These are phyloP conservation scores for Lordiphosa mommai DNA, from an alignment of 1,140 invertebrate species.

Conservation along the genomic window DNA sequence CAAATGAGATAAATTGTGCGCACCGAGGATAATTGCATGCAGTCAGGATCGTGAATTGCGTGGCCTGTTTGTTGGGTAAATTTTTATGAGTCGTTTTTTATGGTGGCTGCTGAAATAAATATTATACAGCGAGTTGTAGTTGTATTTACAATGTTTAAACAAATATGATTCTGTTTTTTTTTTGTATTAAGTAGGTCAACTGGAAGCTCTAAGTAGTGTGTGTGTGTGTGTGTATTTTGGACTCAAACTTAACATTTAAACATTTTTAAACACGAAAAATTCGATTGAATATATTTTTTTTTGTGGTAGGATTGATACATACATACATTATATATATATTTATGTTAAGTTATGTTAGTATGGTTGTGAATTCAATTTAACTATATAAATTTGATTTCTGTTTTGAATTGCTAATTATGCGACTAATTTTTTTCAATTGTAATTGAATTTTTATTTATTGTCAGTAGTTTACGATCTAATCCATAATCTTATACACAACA, in stretches of 20 bases:
- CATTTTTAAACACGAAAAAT: not conserved
- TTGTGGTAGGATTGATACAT: too few relatives aligned
- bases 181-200: constrained; percentile 5
- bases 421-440: constrained; percentile 55
- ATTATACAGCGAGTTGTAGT: constrained; percentile 48
- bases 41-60: constrained; percentile 18
- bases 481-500: constrained; percentile 47
- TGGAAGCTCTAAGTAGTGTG: constrained; percentile 19
- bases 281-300: too few relatives aligned
- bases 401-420: constrained; percentile 44
- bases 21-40: constrained; percentile 75
- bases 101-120: constrained; percentile 39
- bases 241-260: too few relatives aligned
- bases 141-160: constrained; percentile 73
- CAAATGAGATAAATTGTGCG: constrained; percentile 79
- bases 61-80: constrained; percentile 33
- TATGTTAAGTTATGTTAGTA: constrained; percentile 17
- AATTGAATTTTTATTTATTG: constrained; percentile 79
- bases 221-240: not conserved
- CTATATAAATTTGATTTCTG: constrained; percentile 64
- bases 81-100: constrained; percentile 21
- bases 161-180: constrained; percentile 3
- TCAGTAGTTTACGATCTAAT: constrained; percentile 74
- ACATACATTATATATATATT: constrained; percentile 23
- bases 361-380: constrained; percentile 35